phyloP scores from a whole-genome alignment of 1,140 invertebrate species.

The Zophobas morio region DNA sequence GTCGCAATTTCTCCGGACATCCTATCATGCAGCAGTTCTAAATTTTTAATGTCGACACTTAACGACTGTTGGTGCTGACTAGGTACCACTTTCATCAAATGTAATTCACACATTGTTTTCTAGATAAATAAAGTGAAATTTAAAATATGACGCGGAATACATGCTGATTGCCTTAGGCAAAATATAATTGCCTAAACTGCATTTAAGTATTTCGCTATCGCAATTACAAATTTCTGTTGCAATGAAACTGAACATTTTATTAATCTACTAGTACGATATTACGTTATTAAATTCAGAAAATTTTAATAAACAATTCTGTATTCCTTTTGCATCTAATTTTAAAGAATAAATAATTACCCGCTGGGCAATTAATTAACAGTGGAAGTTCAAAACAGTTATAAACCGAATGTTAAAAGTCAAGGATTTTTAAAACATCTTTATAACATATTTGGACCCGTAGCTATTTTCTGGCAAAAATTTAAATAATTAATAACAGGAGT shows the following conservation, averaged over 20 bases:
- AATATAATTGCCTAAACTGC: too few relatives aligned
- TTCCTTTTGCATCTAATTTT: background rate
- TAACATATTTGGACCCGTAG: background rate
- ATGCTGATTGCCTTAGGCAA: too few relatives aligned
- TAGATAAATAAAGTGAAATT: constrained; percentile 11
- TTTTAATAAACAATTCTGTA: too few relatives aligned
- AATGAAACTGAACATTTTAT: too few relatives aligned
- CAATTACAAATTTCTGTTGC: too few relatives aligned
- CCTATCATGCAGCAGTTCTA: background rate
- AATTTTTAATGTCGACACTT: constrained; percentile 3
- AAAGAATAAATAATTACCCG: background rate
- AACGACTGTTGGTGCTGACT: background rate
- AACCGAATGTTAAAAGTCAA: constrained; percentile 15
- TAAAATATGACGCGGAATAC: background rate
- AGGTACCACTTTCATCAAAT: background rate
- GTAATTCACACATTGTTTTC: background rate
- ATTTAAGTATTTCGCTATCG: background rate
- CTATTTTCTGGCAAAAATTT: background rate
- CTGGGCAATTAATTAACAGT: background rate
- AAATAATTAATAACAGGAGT: background rate
- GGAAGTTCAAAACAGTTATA: background rate
- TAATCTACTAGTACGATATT: too few relatives aligned
- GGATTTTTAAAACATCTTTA: background rate
- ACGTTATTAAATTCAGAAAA: too few relatives aligned
- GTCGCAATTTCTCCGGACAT: constrained; percentile 4